Conservation (phyloP, 2,888 invertebrate genomes). For the Eupithecia centaureata region DNA sequence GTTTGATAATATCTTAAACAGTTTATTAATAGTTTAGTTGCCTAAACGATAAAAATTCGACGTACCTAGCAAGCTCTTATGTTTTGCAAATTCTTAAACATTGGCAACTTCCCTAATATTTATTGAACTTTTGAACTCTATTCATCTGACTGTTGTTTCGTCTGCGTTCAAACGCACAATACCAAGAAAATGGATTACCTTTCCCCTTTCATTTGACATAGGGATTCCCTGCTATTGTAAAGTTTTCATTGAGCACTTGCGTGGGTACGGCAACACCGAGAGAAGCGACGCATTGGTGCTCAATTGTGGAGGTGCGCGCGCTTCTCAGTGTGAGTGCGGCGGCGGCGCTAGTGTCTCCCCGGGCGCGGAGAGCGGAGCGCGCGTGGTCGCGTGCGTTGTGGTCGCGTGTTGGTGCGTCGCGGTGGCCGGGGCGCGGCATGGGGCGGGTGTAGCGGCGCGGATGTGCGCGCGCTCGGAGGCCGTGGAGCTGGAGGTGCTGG, state of each 20-base stretch:
- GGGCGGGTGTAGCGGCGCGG: constrained; percentile 88
- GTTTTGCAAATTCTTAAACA: no score
- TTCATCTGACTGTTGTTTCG: not conserved
- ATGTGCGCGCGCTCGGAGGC: constrained; percentile 92
- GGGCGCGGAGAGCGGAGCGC: constrained; percentile 63
- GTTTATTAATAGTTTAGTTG: not conserved
- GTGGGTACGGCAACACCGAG: constrained; percentile 56
- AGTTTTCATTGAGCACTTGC: constrained; percentile 40
- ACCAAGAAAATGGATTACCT: not conserved
- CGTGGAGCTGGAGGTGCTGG: constrained; percentile 91
- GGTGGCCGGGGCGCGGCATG: constrained; percentile 85
- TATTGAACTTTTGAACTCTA: not conserved
- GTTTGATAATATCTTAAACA: not conserved
- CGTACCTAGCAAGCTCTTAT: not conserved
- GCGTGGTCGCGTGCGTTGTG: constrained; percentile 60
- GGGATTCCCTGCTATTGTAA: constrained; percentile 27
- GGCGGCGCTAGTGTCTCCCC: constrained; percentile 44
- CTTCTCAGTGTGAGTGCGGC: constrained; percentile 34
- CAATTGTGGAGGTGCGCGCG: constrained; percentile 45
- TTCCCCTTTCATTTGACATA: constrained; percentile 8
- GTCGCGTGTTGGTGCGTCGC: constrained; percentile 54
- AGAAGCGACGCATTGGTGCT: constrained; percentile 48
- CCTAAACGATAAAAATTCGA: not conserved
- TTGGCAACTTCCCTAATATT: not conserved
- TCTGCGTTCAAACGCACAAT: constrained; percentile 1